Evolutionary conservation across 2,888 invertebrate genomes (phyloP).

Genomic region (Melipona beecheii): DNA sequence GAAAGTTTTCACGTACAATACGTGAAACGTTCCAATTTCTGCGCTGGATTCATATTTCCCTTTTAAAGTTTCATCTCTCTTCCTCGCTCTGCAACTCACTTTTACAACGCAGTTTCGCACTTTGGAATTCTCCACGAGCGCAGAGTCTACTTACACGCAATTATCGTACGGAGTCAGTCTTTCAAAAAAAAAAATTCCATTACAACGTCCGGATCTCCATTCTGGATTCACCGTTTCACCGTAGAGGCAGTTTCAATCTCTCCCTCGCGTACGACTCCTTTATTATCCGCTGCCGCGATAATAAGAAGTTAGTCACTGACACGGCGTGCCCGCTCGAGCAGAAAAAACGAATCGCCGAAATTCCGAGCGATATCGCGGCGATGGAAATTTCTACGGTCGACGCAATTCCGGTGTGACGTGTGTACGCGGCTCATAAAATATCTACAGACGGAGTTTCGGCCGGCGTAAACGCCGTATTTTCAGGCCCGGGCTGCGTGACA

Average conservation of each 20-base stretch:
- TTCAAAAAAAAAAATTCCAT: no score
- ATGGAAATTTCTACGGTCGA: conserved; percentile 36
- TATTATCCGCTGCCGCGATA: background rate
- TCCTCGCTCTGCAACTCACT: no score
- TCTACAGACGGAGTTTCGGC: conserved; percentile 53
- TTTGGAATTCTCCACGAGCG: no score
- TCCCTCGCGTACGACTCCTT: background rate
- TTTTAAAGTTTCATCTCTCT: no score
- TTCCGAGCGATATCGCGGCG: conserved; percentile 17
- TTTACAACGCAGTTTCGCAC: no score
- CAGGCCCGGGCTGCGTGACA: conserved; percentile 25
- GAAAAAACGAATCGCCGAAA: conserved; percentile 17
- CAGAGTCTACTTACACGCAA: no score
- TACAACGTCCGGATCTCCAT: no score
- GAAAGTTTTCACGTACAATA: no score
- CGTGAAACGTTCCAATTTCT: no score
- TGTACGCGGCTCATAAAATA: conserved; percentile 51
- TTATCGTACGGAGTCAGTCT: no score
- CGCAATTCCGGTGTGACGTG: conserved; percentile 47
- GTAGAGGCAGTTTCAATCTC: background rate
- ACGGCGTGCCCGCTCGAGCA: background rate
- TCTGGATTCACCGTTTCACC: no score
- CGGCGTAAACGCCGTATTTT: conserved; percentile 49
- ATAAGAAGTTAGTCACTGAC: background rate
- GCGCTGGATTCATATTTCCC: no score